phyloP scores from a whole-genome alignment of 2,113 vertebrate genomes.

The Heterotis niloticus region DNA sequence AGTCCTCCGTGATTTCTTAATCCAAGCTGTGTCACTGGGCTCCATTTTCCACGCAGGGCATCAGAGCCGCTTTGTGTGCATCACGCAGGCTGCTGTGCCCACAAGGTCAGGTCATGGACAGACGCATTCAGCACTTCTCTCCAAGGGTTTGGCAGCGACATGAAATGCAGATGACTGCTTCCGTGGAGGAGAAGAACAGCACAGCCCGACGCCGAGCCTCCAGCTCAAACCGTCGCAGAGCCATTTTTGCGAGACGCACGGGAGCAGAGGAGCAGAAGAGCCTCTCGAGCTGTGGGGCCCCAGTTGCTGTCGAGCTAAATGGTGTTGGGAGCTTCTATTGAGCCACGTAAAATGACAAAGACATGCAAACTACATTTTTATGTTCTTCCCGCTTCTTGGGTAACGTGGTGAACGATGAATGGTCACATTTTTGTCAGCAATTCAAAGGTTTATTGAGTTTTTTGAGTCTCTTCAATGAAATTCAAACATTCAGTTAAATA shows the following conservation, averaged over 20 bases:
- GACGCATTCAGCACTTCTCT: background rate
- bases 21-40: conserved; percentile 40
- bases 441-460: too few species aligned
- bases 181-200: background rate
- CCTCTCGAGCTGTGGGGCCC: too few species aligned
- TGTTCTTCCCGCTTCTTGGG: too few species aligned
- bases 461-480: too few species aligned
- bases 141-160: background rate
- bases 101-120: background rate
- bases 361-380: too few species aligned
- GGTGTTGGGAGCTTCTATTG: too few species aligned
- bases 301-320: too few species aligned
- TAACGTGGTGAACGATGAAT: too few species aligned
- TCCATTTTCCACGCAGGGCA: conserved; percentile 23
- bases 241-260: background rate
- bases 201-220: background rate
- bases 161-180: conserved; percentile 1
- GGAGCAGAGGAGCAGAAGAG: background rate
- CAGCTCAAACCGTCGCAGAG: background rate
- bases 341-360: too few species aligned
- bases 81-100: background rate
- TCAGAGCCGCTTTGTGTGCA: conserved; percentile 14
- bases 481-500: too few species aligned
- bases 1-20: conserved; percentile 41
- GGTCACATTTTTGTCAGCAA: too few species aligned